A percentile compares a stretch with the other conserved stretches of the same genome.
These are phyloP conservation scores for Lepidurus couesii DNA, from an alignment of 1,140 invertebrate genomes.

Conservation along the genomic window DNA sequence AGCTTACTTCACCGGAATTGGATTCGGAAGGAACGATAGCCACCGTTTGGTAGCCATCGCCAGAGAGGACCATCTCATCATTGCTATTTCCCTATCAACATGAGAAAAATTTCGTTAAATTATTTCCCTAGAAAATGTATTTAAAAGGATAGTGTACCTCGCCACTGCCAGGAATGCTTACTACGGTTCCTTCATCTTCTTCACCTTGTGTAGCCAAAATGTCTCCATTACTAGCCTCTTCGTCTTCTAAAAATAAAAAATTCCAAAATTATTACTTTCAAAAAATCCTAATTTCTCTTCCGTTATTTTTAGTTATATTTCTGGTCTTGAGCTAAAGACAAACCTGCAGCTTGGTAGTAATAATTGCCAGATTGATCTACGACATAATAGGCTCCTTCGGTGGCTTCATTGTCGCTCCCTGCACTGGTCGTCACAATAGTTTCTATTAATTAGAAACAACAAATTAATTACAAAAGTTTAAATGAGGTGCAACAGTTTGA, in stretches of 20 bases:
- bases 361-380: slow-evolving; percentile 65
- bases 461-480: background rate
- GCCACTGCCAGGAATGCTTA: slow-evolving; percentile 30
- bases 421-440: slow-evolving; percentile 33
- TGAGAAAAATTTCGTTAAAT: background rate
- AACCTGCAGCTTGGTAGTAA: slow-evolving; percentile 61
- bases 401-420: slow-evolving; percentile 48
- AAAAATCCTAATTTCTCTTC: background rate
- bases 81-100: slow-evolving; percentile 29
- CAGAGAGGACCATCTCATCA: slow-evolving; percentile 36
- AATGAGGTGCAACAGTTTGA: background rate
- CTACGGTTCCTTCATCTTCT: slow-evolving; percentile 30
- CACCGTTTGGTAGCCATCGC: slow-evolving; percentile 68
- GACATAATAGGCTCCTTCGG: slow-evolving; percentile 63
- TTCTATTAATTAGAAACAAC: slow-evolving; percentile 35
- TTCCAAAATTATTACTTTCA: background rate
- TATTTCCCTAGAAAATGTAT: too few species aligned
- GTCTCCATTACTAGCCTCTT: slow-evolving; percentile 25
- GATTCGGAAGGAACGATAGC: slow-evolving; percentile 77
- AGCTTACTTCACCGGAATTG: slow-evolving; percentile 74
- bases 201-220: slow-evolving; percentile 25
- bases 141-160: background rate
- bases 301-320: too few species aligned
- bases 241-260: background rate
- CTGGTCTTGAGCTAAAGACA: background rate